Base-by-base conservation (phyloP, 1,140 invertebrate genomes). In the Eciton burchellii region DNA sequence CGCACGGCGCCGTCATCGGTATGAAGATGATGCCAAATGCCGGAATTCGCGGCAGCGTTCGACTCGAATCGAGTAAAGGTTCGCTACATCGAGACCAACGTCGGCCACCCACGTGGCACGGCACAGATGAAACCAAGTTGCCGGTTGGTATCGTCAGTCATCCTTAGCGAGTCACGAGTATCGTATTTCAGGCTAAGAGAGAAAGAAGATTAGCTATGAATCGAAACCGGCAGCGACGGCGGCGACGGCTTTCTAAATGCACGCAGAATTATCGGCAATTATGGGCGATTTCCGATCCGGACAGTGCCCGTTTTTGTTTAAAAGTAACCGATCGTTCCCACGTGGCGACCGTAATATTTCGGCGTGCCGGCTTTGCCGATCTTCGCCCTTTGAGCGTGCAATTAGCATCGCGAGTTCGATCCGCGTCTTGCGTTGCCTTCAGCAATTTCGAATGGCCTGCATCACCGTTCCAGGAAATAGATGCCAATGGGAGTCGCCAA, bases 271-370 rank as follows among this genome's bases (percentile, higher is more conserved):
- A n/a, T 26, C 45, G 12, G 54, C 47, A 60, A 74, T 84, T 82
- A 74, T 60, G n/a, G 43, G 6, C 0, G 45, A 76, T 47, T 70
- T 54, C 60, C 66, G 71, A 84, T 84, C 83, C n/a, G n/a, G n/a
- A n/a, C n/a, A 83, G 70, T 66, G 70, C 52, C n/a, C 4, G 16
- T n/a, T 29, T 57, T 83, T 43, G 56, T 14, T 84, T 74, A 82
- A 70, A 82, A 59, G 68, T 54, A 82, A 74, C 56, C 71, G 24
- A 26, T 35, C 41, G 35, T 43, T 72, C 47, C 43, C 14, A 14
- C 41, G 1, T 45, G 1, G 41, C 62, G 14, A 16, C 21, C 21
- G 21, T n/a, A 66, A 66, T 66, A 24, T 21, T 45, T 45, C 11
- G n/a, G n/a, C n/a, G n/a, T n/a, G n/a, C n/a, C n/a, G n/a, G n/a